Evolutionary conservation across 2,888 invertebrate species (phyloP).

Genomic region (Invenusta paracnida): DNA sequence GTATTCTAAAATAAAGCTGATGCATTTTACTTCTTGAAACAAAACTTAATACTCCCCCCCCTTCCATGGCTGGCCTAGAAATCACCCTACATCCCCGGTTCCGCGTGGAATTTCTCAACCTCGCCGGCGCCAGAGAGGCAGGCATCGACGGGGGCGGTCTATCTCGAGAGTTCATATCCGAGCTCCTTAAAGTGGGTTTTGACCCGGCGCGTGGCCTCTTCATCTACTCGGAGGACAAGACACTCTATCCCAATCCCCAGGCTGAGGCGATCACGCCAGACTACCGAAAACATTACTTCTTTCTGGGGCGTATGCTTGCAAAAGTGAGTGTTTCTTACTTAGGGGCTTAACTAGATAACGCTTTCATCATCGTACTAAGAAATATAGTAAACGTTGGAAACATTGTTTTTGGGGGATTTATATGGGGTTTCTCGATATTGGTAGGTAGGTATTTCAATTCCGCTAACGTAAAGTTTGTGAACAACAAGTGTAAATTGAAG

Average conservation of each 20-base stretch:
- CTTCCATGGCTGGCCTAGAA: constrained; percentile 66
- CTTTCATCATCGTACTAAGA: too few relatives aligned
- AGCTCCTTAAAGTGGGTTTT: constrained; percentile 83
- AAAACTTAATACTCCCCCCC: too few relatives aligned
- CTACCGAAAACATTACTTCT: constrained; percentile 82
- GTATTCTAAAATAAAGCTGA: too few relatives aligned
- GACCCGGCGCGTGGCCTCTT: constrained; percentile 94
- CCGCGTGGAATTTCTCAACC: constrained; percentile 81
- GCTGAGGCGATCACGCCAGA: constrained; percentile 76
- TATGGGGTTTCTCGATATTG: too few relatives aligned
- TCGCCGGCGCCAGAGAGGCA: constrained; percentile 83
- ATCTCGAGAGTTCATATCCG: constrained; percentile 87
- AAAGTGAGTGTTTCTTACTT: too few relatives aligned
- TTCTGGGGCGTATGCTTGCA: constrained; percentile 85
- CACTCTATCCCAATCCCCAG: constrained; percentile 90
- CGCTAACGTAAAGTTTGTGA: too few relatives aligned
- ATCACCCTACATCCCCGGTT: constrained; percentile 78
- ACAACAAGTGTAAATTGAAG: too few relatives aligned
- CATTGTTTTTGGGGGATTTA: too few relatives aligned
- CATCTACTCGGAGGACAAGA: constrained; percentile 79
- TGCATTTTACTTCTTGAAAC: too few relatives aligned
- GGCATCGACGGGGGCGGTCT: constrained; percentile 96
- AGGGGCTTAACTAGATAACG: too few relatives aligned
- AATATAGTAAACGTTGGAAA: too few relatives aligned
- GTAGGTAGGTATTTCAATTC: too few relatives aligned